Percentiles rank a stretch among this genome's conserved stretches.
Evolutionary conservation across 2,113 vertebrate species (phyloP).

Genomic region (Salvator merianae): DNA sequence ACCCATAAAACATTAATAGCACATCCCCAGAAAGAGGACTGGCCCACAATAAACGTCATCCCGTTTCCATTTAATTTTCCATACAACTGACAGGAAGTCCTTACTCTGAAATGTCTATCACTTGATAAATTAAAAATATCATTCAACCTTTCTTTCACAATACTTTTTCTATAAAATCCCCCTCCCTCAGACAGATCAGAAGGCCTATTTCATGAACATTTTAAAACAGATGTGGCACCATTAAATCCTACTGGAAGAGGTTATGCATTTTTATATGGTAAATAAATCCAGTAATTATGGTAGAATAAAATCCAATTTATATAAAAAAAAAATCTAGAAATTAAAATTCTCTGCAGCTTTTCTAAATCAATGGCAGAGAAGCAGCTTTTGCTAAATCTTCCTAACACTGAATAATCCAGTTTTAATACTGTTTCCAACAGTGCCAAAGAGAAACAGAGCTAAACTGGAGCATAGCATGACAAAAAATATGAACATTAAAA

Average conservation of each 20-base stretch:
- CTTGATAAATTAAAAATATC: neutral
- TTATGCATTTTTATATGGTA: slow-evolving; percentile 15
- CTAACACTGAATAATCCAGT: neutral
- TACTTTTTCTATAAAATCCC: slow-evolving; percentile 1
- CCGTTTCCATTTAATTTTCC: neutral
- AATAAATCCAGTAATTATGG: slow-evolving; percentile 32
- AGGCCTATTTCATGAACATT: slow-evolving; percentile 1
- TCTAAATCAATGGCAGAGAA: neutral
- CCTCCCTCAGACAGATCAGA: neutral
- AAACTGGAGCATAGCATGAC: neutral
- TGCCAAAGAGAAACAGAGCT: slow-evolving; percentile 7
- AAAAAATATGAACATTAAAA: neutral
- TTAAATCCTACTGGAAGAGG: slow-evolving; percentile 9
- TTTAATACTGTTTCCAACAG: neutral
- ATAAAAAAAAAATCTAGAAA: neutral
- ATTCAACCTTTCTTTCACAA: neutral
- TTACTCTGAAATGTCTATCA: neutral
- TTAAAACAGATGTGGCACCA: slow-evolving; percentile 26
- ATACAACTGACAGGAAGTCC: neutral
- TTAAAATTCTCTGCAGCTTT: neutral
- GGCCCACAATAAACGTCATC: fast-evolving
- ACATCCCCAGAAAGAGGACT: neutral
- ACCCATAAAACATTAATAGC: neutral
- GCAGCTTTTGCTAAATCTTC: slow-evolving; percentile 8
- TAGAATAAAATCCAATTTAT: slow-evolving; percentile 29